These are phyloP conservation scores for Meda fulgida DNA, from an alignment of 2,797 vertebrate genomes.

Conservation along the genomic window DNA sequence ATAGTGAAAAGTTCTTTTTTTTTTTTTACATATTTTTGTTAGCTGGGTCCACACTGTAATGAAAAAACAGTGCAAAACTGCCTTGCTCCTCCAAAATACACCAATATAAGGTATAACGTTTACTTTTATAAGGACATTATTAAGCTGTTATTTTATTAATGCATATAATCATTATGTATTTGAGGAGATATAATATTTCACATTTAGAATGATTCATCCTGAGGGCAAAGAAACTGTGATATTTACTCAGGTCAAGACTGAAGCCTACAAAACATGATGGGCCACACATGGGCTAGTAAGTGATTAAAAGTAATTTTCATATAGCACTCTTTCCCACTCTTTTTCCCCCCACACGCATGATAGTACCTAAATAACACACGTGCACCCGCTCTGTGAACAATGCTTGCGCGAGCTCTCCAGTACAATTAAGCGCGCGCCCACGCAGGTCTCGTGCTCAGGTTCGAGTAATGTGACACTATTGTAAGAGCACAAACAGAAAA, in stretches of 20 bases:
- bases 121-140: neutral
- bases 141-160: neutral
- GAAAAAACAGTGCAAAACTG: neutral
- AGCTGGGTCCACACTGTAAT: neutral
- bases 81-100: neutral
- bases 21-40: neutral
- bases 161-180: neutral
- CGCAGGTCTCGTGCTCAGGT: constrained; percentile 19
- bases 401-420: constrained; percentile 26
- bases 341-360: neutral
- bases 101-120: neutral
- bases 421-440: constrained; percentile 16
- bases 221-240: too few relatives aligned
- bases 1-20: neutral
- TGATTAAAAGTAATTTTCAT: neutral
- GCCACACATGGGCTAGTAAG: neutral
- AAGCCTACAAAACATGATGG: neutral
- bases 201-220: neutral
- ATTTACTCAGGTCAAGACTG: neutral
- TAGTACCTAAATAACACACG: neutral
- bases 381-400: constrained; percentile 15
- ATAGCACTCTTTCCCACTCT: neutral
- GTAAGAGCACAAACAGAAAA: neutral
- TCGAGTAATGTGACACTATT: constrained; percentile 15
- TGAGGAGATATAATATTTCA: neutral